A percentile compares a stretch with the other conserved stretches of the same genome.
These are phyloP conservation scores for Micrasema minimum DNA, from an alignment of 1,140 invertebrate species.

Conservation along the genomic window DNA sequence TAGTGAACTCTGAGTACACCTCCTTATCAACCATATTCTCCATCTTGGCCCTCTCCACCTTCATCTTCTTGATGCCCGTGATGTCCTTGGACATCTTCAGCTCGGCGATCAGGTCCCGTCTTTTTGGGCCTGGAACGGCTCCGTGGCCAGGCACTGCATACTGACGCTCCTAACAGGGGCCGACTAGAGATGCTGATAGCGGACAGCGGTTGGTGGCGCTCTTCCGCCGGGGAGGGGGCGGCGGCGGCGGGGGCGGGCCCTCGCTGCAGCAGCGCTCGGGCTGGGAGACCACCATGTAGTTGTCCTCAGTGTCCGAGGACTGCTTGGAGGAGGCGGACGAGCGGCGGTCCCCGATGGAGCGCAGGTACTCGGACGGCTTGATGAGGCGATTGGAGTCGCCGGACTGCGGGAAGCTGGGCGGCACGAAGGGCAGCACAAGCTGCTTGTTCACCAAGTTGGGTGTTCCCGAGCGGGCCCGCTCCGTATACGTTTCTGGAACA, in stretches of 20 bases:
- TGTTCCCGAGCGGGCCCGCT: slow-evolving; percentile 64
- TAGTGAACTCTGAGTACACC: slow-evolving; percentile 82
- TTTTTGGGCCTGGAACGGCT: slow-evolving; percentile 81
- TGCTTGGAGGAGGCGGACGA: slow-evolving; percentile 66
- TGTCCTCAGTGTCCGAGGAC: slow-evolving; percentile 57
- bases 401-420: slow-evolving; percentile 83
- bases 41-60: slow-evolving; percentile 85
- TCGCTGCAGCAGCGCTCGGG: slow-evolving; percentile 63
- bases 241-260: slow-evolving; percentile 66
- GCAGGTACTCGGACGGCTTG: slow-evolving; percentile 91
- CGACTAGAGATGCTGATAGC: slow-evolving; percentile 85
- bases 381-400: slow-evolving; percentile 82
- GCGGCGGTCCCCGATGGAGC: slow-evolving; percentile 79
- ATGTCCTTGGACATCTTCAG: slow-evolving; percentile 91
- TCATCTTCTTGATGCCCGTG: slow-evolving; percentile 88
- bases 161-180: slow-evolving; percentile 79
- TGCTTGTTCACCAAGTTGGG: slow-evolving; percentile 83
- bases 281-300: slow-evolving; percentile 48
- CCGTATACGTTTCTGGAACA: slow-evolving; percentile 57
- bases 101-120: slow-evolving; percentile 88
- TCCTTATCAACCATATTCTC: slow-evolving; percentile 83
- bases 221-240: slow-evolving; percentile 64
- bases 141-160: slow-evolving; percentile 76
- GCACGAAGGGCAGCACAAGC: slow-evolving; percentile 86
- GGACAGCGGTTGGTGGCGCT: slow-evolving; percentile 76